Evolutionary conservation across 1,140 invertebrate genomes (phyloP), one percentile per base, ranked within the genome.

Genomic region (Drosophila pallidifrons): DNA sequence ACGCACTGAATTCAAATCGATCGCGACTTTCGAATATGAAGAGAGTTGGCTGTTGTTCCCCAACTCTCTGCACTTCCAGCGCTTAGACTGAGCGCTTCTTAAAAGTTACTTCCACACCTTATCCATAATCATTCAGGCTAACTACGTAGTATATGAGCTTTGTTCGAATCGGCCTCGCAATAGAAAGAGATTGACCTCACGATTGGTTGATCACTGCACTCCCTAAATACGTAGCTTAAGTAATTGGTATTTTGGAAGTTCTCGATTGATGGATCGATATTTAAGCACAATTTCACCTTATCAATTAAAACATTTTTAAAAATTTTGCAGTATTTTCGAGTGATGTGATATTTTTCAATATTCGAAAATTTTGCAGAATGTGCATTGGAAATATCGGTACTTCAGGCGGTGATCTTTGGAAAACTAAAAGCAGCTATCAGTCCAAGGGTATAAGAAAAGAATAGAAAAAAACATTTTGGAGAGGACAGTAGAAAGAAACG

Each of bases 1-100:
- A 77, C 82, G 82, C 79, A 82, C 79, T 87, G 82, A 81, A 87
- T 82, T 87, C 79, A 87, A 87, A 88, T 88, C 83, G 82, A 87
- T 87, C 83, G 82, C 79, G 71, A 79, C 77, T 79, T 86, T 59
- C 38, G 51, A 82, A 65, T 43, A 64, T 45, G 52, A 61, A 55
- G 70, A 68, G 57, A 55, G 65, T 65, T 41, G 41, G 5, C 41
- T 43, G 49, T 71, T 70, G 32, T 38, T 25, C 35, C 64, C 45
- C 47, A 76, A 75, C 70, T 64, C 15, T 52, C 52, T 57, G 38
- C 68, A 75, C 72, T 70, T 75, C 66, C 72, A 75, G 58, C 46
- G 43, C 58, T 30, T 70, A 61, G 51, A 57, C 69, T 74, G 71
- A 54, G 57, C 58, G 58, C 71, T 74, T 55, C 55, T 49, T 57